Evolutionary conservation across 2,888 invertebrate genomes (phyloP).

Genomic region (Ferdinandea cuprea): DNA sequence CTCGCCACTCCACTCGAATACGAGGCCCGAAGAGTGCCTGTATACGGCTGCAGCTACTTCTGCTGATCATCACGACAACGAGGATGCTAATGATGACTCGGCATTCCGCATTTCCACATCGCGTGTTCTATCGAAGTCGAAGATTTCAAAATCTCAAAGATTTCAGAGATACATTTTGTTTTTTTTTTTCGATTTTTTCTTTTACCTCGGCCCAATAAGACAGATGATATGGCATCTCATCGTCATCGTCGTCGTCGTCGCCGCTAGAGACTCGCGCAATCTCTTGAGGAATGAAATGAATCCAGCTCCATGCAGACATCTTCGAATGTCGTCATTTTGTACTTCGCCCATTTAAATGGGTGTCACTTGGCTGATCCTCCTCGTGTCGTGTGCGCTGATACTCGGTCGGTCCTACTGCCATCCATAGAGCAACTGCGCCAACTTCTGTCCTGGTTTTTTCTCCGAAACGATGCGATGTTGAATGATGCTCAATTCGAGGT

Average conservation of each 20-base stretch:
- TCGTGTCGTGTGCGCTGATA: background rate
- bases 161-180: background rate
- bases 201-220: constrained; percentile 41
- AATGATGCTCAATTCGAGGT: constrained; percentile 68
- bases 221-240: constrained; percentile 74
- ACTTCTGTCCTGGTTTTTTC: constrained; percentile 58
- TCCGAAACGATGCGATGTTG: constrained; percentile 65
- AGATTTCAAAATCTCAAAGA: constrained; percentile 57
- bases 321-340: constrained; percentile 66
- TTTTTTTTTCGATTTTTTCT: constrained; percentile 1
- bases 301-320: constrained; percentile 9
- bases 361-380: constrained; percentile 65
- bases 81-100: constrained; percentile 73
- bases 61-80: constrained; percentile 71
- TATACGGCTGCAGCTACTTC: constrained; percentile 45
- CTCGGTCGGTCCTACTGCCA: background rate
- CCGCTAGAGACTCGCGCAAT: constrained; percentile 47
- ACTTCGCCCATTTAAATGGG: constrained; percentile 60
- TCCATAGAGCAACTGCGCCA: background rate
- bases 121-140: constrained; percentile 49
- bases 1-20: constrained; percentile 61
- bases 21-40: constrained; percentile 15
- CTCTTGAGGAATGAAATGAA: constrained; percentile 15
- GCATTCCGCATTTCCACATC: constrained; percentile 62
- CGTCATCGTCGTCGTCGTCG: constrained; percentile 63